phyloP scores from a whole-genome alignment of 2,113 vertebrate genomes.

The Tetraodon nigroviridis region DNA sequence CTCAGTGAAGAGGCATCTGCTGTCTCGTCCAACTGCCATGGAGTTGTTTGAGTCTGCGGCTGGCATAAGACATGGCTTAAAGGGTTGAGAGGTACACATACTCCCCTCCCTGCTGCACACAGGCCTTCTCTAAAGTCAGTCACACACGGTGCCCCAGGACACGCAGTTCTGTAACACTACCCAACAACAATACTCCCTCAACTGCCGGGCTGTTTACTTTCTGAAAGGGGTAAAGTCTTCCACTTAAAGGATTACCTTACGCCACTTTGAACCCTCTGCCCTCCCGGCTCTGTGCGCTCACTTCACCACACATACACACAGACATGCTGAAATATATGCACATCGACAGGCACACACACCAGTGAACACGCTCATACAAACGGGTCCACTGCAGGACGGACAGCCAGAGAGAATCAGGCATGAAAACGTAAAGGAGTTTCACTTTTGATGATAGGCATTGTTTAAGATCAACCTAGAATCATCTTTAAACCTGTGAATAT shows the following conservation, averaged over 20 bases:
- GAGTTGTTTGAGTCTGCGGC: conserved; percentile 44
- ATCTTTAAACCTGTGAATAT: conserved; percentile 12
- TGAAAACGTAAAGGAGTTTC: conserved; percentile 29
- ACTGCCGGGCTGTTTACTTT: conserved; percentile 76
- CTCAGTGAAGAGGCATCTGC: conserved; percentile 65
- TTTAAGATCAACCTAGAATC: conserved; percentile 15
- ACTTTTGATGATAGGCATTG: conserved; percentile 38
- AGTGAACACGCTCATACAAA: conserved; percentile 8
- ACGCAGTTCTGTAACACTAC: conserved; percentile 73
- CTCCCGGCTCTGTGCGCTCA: conserved; percentile 39
- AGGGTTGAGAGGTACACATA: conserved; percentile 34
- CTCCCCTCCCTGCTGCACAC: conserved; percentile 24
- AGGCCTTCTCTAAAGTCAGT: conserved; percentile 59
- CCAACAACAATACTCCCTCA: conserved; percentile 77
- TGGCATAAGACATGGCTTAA: conserved; percentile 46
- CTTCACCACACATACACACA: conserved; percentile 23
- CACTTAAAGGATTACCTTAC: conserved; percentile 77
- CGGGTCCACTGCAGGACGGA: conserved; percentile 18
- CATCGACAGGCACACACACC: conserved; percentile 6
- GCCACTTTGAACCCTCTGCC: conserved; percentile 66
- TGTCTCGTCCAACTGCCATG: conserved; percentile 38
- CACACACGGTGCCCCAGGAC: conserved; percentile 51
- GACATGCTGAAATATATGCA: conserved; percentile 15
- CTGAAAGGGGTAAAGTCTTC: conserved; percentile 72
- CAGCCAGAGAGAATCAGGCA: conserved; percentile 47